Base-by-base conservation (phyloP, 2,888 invertebrate genomes). In the Muscina levida region DNA sequence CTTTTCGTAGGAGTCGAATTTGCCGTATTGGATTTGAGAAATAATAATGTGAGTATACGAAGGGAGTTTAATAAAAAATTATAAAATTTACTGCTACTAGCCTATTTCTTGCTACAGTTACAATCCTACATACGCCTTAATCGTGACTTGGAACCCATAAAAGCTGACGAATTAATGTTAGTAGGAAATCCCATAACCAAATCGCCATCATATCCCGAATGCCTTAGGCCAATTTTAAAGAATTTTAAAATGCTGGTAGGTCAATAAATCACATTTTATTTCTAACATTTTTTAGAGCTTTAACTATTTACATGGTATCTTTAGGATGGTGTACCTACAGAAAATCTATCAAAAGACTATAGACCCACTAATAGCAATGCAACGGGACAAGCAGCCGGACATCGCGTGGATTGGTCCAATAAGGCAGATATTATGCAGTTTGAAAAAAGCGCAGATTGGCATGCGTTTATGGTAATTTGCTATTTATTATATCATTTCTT, bases 261-360 rank as follows among this genome's bases (percentile, higher is more conserved):
- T 72, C 1, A 5, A 67, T 10, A 10, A 39, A 15, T 11, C 26
- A 42, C n/a, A n/a, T n/a, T 11, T n/a, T 24, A 19, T 11, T 4
- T 39, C 11, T 22, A 24, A 44, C 13, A 3, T 44, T 44, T 44
- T 44, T 10, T 26, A 1, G 1, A 67, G 15, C 22, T 17, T n/a
- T 1, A 26, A 59, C 65, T 11, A 17, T 22, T 10, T 59, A 8
- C 5, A 31, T 8, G 8, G 4, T 48, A n/a, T 46, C 5, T n/a
- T 42, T n/a, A 89, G 89, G 88, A 89, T 81, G 87, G 86, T 0
- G 82, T 85, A 17, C 85, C 88, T 0, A 84, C 86, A 37, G 87
- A 88, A 15, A 87, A 87, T 75, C 83, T 89, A 0, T 83, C 87
- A 15, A 86, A 83, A 48, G 83, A 84, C 5, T 87, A 87, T 17